These are phyloP conservation scores for Idaea straminata DNA, from an alignment of 2,888 invertebrate species.

Conservation along the genomic window DNA sequence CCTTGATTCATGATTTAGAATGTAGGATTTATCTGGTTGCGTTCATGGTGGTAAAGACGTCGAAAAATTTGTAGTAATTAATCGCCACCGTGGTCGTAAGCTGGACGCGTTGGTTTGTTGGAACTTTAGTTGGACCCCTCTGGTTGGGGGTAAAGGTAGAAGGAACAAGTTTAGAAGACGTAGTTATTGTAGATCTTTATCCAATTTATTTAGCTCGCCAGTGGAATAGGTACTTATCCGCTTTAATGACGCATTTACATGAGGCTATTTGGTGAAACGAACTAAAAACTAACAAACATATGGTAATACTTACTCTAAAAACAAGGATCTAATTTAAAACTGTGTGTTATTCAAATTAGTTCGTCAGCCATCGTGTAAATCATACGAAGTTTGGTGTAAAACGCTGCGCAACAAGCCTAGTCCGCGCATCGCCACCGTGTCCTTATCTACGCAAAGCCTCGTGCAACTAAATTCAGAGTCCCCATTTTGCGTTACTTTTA, in stretches of 20 bases:
- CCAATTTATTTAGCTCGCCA: neutral
- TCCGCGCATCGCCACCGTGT: too few relatives aligned
- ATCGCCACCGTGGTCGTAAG: neutral
- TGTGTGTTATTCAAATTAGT: too few relatives aligned
- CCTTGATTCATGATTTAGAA: neutral
- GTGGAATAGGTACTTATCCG: slow-evolving; percentile 1
- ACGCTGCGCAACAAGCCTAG: too few relatives aligned
- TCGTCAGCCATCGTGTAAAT: too few relatives aligned
- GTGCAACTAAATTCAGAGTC: too few relatives aligned
- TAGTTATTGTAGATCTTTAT: neutral
- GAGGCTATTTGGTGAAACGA: neutral
- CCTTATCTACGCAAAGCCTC: too few relatives aligned
- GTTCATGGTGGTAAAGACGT: neutral
- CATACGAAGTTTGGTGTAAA: too few relatives aligned
- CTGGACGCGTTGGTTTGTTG: neutral
- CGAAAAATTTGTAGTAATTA: neutral
- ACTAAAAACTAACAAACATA: neutral
- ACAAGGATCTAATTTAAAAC: too few relatives aligned
- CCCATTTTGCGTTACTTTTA: too few relatives aligned
- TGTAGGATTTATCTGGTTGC: neutral
- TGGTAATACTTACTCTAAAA: too few relatives aligned
- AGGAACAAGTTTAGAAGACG: neutral
- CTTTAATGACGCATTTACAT: neutral
- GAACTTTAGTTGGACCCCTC: neutral
- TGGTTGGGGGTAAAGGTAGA: too few relatives aligned